Evolutionary conservation across 2,113 vertebrate species (phyloP).

Genomic region (Micronycteris hirsuta): DNA sequence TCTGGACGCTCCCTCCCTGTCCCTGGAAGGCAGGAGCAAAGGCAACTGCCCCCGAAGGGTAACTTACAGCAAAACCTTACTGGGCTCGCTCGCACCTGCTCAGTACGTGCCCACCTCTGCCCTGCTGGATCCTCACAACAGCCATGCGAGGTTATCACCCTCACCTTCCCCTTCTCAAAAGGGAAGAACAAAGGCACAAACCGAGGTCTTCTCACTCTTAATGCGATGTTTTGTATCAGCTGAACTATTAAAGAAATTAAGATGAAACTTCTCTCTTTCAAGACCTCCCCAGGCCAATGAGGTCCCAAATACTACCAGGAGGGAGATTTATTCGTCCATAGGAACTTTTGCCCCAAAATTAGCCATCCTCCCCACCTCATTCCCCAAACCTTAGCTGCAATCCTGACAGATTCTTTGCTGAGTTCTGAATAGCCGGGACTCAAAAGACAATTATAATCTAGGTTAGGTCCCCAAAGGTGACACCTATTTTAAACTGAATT

Average conservation of each 20-base stretch:
- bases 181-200: not conserved
- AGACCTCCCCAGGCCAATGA: not conserved
- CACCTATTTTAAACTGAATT: slow-evolving; percentile 73
- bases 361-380: not conserved
- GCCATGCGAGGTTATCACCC: not conserved
- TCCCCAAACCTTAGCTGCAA: not conserved
- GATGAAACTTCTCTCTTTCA: not conserved
- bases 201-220: not conserved
- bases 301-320: not conserved
- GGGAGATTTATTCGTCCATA: not conserved
- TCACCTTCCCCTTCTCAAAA: not conserved
- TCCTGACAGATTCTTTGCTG: not conserved
- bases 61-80: not conserved
- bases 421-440: slow-evolving; percentile 14
- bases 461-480: slow-evolving; percentile 75
- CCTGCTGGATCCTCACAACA: not conserved
- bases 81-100: not conserved
- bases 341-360: not conserved
- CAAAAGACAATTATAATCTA: slow-evolving; percentile 66
- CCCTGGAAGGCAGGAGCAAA: not conserved
- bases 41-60: not conserved
- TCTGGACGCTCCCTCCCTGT: not conserved
- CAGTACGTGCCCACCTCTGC: not conserved
- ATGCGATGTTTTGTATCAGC: not conserved
- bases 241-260: slow-evolving; percentile 19